phyloP scores from a whole-genome alignment of 2,113 vertebrate species.

The Tachycineta bicolor region DNA sequence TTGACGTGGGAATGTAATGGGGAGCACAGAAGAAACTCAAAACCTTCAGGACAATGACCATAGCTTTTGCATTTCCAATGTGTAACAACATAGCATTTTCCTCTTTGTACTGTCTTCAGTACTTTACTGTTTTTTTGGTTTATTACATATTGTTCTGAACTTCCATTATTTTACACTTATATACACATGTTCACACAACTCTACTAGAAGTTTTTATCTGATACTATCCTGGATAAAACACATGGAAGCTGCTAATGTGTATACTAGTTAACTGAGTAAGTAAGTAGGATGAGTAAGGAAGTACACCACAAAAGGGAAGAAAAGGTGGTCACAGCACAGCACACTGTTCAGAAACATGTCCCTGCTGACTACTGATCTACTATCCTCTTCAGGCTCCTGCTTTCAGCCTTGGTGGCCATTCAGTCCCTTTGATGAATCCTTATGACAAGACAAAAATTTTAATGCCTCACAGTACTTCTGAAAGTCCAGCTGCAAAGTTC shows the following conservation, averaged over 20 bases:
- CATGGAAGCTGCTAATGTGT: background rate
- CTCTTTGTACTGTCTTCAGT: background rate
- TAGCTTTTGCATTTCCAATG: background rate
- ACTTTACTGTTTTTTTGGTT: background rate
- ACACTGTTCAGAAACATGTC: background rate
- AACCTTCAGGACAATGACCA: background rate
- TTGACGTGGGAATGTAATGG: background rate
- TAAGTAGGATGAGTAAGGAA: background rate
- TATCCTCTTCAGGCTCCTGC: background rate
- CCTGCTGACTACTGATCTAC: background rate
- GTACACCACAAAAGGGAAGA: background rate
- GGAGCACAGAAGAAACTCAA: background rate
- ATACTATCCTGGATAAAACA: background rate
- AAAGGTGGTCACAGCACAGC: background rate
- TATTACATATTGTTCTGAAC: background rate
- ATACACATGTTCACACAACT: background rate
- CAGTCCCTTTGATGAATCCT: background rate
- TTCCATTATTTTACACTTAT: background rate
- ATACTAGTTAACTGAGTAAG: background rate
- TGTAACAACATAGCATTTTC: background rate
- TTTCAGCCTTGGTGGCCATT: background rate
- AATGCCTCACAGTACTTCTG: background rate
- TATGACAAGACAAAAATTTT: background rate
- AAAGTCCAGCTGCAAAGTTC: background rate
- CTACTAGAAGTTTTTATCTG: background rate